These are phyloP conservation scores for Galaxea fascicularis DNA, from an alignment of 92 coral and sea anemone genomes.

Conservation along the genomic window DNA sequence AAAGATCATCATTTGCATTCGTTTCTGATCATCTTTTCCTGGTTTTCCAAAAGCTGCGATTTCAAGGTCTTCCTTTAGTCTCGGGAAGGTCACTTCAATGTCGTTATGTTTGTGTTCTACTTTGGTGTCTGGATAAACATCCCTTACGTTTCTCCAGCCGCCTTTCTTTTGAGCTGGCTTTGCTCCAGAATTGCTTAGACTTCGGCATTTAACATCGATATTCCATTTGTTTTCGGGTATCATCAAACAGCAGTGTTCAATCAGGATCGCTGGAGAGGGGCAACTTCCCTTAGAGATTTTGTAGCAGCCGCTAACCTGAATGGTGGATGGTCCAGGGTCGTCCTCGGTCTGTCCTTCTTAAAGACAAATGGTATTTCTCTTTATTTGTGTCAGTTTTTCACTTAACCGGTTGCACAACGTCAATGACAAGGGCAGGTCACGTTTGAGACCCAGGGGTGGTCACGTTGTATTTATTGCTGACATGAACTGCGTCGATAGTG, in stretches of 20 bases:
- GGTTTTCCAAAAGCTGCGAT: conserved; percentile 38
- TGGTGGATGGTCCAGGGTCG: no score
- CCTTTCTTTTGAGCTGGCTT: neutral
- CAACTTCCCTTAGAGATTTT: neutral
- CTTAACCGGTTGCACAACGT: no score
- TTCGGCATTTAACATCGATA: conserved; percentile 3
- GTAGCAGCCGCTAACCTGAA: conserved; percentile 20
- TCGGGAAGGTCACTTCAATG: neutral
- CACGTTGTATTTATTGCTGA: no score
- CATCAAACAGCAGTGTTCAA: conserved; percentile 31
- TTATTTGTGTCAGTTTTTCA: no score
- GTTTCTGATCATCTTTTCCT: conserved; percentile 15
- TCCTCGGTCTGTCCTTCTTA: no score
- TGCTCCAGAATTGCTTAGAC: neutral
- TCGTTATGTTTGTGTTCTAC: conserved; percentile 13
- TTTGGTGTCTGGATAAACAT: conserved; percentile 24
- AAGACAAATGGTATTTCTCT: no score
- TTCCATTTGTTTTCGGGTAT: conserved; percentile 9
- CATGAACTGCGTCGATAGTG: no score
- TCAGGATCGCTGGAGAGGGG: neutral
- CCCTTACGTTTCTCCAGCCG: conserved; percentile 1
- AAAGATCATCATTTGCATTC: conserved; percentile 53
- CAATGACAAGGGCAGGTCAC: no score
- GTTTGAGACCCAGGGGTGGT: no score
- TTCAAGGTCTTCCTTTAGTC: neutral